phyloP scores from a whole-genome alignment of 1,140 invertebrate genomes.

The Portunus trituberculatus region DNA sequence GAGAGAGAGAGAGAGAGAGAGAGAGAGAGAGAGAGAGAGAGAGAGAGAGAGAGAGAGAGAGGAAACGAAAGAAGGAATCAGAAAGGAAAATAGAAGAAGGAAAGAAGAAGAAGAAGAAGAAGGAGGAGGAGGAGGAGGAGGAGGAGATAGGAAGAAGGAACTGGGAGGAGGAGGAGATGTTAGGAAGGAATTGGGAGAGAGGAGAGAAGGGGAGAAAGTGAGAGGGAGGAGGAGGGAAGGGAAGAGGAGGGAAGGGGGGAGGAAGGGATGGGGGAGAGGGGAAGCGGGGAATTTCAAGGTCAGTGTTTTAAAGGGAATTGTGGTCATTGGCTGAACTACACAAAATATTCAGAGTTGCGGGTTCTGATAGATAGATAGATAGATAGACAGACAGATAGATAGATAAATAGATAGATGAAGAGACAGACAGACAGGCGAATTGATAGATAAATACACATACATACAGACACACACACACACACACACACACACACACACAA shows the following conservation, averaged over 20 bases:
- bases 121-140: not conserved
- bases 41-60: not conserved
- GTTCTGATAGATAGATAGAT: too few species aligned
- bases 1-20: not conserved
- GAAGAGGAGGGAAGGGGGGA: not conserved
- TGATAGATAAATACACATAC: too few species aligned
- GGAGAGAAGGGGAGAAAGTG: not conserved
- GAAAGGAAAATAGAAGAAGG: not conserved
- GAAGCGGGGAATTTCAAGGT: not conserved
- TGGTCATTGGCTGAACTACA: too few species aligned
- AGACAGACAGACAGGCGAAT: too few species aligned
- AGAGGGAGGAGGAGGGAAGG: not conserved
- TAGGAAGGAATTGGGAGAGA: not conserved
- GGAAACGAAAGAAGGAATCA: not conserved
- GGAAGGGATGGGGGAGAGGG: not conserved
- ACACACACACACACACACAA: too few species aligned
- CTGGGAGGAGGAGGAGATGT: not conserved
- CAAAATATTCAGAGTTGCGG: too few species aligned
- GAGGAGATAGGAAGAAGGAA: not conserved
- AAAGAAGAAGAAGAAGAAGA: not conserved
- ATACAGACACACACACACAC: too few species aligned
- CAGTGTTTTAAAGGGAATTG: too few species aligned
- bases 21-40: not conserved
- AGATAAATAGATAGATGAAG: too few species aligned
- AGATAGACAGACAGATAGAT: too few species aligned